Percentiles rank a stretch among this genome's conserved stretches.
Conservation (phyloP, 2,797 vertebrate species). For the Galagoides demidoff region DNA sequence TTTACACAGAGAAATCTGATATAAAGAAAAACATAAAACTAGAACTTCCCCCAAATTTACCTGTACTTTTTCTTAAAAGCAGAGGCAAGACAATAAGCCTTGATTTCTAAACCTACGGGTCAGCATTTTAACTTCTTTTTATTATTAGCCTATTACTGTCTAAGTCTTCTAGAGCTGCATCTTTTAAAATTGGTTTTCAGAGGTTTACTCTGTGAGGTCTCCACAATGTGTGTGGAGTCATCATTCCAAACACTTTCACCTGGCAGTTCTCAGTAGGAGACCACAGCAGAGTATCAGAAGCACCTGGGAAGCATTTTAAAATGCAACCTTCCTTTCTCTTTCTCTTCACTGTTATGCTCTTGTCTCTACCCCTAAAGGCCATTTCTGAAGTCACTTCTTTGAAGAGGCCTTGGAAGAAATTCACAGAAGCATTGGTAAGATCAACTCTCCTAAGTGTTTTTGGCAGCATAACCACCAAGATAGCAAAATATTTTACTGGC, state of each 20-base stretch:
- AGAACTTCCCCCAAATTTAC: background rate
- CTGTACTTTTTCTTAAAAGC: background rate
- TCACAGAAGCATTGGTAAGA: background rate
- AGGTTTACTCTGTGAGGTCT: background rate
- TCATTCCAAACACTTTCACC: background rate
- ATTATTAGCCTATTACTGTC: background rate
- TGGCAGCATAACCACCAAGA: background rate
- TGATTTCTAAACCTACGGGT: constrained; percentile 1
- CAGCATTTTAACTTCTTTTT: constrained; percentile 40
- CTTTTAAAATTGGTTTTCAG: constrained; percentile 10
- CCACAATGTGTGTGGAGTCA: background rate
- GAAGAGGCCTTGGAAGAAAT: background rate
- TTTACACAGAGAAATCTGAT: background rate
- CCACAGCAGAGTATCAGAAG: background rate
- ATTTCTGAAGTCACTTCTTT: constrained; percentile 33
- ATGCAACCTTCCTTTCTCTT: background rate
- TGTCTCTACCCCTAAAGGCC: background rate
- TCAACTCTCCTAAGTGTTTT: background rate
- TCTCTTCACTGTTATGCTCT: background rate
- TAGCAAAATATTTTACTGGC: background rate
- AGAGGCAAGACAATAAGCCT: background rate
- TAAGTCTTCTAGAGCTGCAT: background rate
- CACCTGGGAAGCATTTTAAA: background rate
- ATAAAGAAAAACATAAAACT: background rate
- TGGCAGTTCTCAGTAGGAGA: background rate